These are phyloP conservation scores for Babylonia areolata DNA, from an alignment of 1,140 invertebrate genomes.

Conservation along the genomic window DNA sequence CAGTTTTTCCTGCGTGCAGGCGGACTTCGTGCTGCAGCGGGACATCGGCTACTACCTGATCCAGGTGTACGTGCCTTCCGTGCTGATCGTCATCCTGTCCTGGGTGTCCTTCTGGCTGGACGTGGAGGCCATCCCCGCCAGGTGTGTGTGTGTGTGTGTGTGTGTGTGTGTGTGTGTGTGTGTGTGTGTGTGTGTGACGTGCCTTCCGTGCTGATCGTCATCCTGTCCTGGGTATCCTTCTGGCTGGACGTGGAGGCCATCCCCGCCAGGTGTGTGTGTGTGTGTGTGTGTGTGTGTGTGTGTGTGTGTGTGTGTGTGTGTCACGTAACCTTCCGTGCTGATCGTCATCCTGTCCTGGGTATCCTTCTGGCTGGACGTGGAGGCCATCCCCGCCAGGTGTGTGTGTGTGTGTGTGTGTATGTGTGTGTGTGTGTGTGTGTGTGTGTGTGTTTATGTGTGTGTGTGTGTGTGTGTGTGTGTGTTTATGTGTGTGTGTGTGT, in stretches of 20 bases:
- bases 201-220: conserved; percentile 56
- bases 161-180: background rate
- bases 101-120: conserved; percentile 88
- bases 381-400: conserved; percentile 57
- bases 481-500: too few species aligned
- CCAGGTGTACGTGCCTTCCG: conserved; percentile 61
- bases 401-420: background rate
- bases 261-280: conserved; percentile 47
- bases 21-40: conserved; percentile 53
- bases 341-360: conserved; percentile 61
- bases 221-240: conserved; percentile 80
- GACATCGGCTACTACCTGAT: conserved; percentile 63
- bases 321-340: conserved; percentile 46
- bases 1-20: conserved; percentile 57
- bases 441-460: too few species aligned
- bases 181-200: too few species aligned
- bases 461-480: too few species aligned
- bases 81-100: conserved; percentile 60
- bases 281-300: background rate
- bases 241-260: conserved; percentile 84
- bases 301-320: background rate
- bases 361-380: conserved; percentile 88
- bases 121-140: conserved; percentile 73
- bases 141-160: conserved; percentile 20
- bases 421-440: background rate